Conservation (phyloP, 37 sponge, comb jelly and placozoan genomes). For the Cladorhizidae sp. region DNA sequence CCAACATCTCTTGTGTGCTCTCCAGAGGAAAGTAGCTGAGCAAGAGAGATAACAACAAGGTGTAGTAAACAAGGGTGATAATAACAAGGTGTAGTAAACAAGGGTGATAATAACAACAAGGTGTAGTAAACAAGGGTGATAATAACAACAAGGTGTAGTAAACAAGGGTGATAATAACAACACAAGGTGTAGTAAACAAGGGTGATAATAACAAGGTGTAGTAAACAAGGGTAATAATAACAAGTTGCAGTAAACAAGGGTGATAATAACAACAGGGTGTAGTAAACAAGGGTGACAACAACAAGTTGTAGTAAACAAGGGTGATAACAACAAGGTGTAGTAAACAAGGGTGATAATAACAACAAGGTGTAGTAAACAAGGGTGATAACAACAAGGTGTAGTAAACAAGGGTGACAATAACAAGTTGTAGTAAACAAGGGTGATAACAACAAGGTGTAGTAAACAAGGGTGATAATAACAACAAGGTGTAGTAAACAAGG, state of each 20-base stretch:
- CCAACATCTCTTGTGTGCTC: slow-evolving; percentile 89
- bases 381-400: no score
- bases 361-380: background rate
- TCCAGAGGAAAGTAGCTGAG: slow-evolving; percentile 88
- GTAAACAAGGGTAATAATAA: background rate
- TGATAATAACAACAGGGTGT: no score
- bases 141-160: background rate
- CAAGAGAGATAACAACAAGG: background rate
- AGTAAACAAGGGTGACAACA: background rate
- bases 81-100: no score
- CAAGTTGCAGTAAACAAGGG: background rate
- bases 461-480: background rate
- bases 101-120: background rate
- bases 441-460: background rate
- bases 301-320: background rate
- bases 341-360: background rate
- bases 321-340: background rate
- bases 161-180: background rate
- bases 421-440: background rate
- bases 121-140: background rate
- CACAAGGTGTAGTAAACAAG: no score
- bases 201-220: no score
- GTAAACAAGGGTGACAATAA: background rate
- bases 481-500: background rate
- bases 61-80: background rate